These are phyloP conservation scores for Leontopithecus rosalia DNA, from an alignment of 2,797 vertebrate genomes.

Conservation along the genomic window DNA sequence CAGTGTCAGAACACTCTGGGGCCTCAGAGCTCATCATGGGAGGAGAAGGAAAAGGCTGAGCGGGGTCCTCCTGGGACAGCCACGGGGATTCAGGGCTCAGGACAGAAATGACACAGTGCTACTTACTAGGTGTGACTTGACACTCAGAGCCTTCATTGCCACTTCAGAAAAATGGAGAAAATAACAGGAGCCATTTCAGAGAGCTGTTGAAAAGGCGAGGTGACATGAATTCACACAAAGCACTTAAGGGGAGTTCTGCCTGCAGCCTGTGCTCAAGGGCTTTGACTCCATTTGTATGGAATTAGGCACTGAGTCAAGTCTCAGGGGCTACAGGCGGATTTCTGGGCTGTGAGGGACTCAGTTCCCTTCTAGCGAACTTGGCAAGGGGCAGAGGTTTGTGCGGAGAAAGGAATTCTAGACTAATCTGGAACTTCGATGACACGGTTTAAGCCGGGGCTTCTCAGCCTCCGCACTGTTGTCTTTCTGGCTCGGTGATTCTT, in stretches of 20 bases:
- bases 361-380: neutral
- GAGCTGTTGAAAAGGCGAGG: neutral
- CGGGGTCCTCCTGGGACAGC: neutral
- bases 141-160: neutral
- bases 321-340: neutral
- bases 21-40: neutral
- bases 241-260: accelerated
- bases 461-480: accelerated
- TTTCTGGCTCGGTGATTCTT: accelerated
- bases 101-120: neutral
- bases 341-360: neutral
- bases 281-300: neutral
- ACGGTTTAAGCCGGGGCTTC: accelerated
- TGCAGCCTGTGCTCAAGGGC: accelerated
- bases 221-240: accelerated
- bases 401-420: neutral
- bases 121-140: neutral
- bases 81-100: neutral
- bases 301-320: neutral
- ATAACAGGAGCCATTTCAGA: neutral
- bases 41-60: neutral
- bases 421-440: neutral
- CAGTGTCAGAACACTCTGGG: neutral
- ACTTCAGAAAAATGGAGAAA: neutral
- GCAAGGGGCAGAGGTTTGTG: neutral